Conservation (phyloP, 2,797 vertebrate genomes). For the Neoniphon sammara region DNA sequence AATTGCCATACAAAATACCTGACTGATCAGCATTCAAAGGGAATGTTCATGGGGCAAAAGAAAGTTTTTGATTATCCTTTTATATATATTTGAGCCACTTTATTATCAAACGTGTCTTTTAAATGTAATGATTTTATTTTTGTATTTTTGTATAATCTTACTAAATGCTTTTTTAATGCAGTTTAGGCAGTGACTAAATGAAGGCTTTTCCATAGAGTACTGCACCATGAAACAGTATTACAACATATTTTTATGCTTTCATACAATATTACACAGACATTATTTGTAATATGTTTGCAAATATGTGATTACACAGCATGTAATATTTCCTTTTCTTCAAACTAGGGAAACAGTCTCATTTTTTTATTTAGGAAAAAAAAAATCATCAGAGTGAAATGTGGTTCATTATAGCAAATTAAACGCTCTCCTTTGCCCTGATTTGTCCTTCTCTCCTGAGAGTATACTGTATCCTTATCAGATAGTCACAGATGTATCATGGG, state of each 20-base stretch:
- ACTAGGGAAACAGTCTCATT: not conserved
- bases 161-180: slow-evolving; percentile 65
- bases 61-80: slow-evolving; percentile 54
- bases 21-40: slow-evolving; percentile 51
- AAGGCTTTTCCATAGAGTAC: slow-evolving; percentile 61
- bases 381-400: not conserved
- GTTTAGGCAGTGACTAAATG: slow-evolving; percentile 73
- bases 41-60: slow-evolving; percentile 52
- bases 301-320: slow-evolving; percentile 19
- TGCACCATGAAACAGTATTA: slow-evolving; percentile 52
- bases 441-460: not conserved
- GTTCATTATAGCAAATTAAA: slow-evolving; percentile 1
- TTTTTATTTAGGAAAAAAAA: slow-evolving; percentile 10
- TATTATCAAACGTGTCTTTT: slow-evolving; percentile 75
- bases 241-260: slow-evolving; percentile 37
- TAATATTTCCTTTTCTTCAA: not conserved
- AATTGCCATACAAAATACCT: slow-evolving; percentile 43
- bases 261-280: slow-evolving; percentile 27
- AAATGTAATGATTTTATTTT: slow-evolving; percentile 75
- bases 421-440: slow-evolving; percentile 3
- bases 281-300: slow-evolving; percentile 18
- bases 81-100: slow-evolving; percentile 80
- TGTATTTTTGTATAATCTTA: slow-evolving; percentile 76
- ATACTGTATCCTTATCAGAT: slow-evolving; percentile 5
- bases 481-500: not conserved